Percentiles rank a stretch among this genome's conserved stretches.
Evolutionary conservation across 2,888 invertebrate genomes (phyloP).

Genomic region (Pomacea canaliculata): DNA sequence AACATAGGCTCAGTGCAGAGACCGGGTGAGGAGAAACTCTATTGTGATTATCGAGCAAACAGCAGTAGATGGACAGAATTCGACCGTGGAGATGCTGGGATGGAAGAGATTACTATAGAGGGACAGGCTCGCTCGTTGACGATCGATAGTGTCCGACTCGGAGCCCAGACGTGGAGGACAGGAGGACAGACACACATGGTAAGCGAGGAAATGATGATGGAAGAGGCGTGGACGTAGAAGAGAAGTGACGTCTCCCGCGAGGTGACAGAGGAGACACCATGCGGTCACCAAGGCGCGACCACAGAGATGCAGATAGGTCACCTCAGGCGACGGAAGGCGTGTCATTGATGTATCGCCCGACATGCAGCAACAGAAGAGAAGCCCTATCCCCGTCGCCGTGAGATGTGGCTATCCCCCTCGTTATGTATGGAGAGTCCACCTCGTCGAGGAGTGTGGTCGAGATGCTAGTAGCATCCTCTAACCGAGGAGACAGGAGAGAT

Average conservation of each 20-base stretch:
- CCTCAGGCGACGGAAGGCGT: background rate
- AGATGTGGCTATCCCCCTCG: background rate
- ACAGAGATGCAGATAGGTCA: background rate
- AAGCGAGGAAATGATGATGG: conserved; percentile 21
- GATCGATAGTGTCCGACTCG: background rate
- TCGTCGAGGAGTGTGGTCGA: background rate
- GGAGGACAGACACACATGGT: conserved; percentile 32
- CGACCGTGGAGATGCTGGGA: background rate
- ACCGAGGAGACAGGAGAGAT: conserved; percentile 5
- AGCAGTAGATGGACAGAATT: conserved; percentile 9
- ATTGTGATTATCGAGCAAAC: conserved; percentile 1
- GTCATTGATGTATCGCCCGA: background rate
- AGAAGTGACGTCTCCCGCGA: background rate
- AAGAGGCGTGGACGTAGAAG: conserved; percentile 10
- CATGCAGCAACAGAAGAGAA: background rate
- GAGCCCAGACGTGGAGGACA: conserved; percentile 23
- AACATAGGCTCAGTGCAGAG: background rate
- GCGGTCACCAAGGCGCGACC: background rate
- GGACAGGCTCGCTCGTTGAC: background rate
- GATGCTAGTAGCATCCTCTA: background rate
- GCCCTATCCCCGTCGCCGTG: background rate
- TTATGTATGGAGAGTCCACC: background rate
- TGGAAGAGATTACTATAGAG: conserved; percentile 12
- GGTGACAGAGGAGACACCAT: conserved; percentile 1
- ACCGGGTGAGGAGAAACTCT: background rate